phyloP scores from a whole-genome alignment of 1,140 invertebrate genomes.

The Drosophila persimilis region DNA sequence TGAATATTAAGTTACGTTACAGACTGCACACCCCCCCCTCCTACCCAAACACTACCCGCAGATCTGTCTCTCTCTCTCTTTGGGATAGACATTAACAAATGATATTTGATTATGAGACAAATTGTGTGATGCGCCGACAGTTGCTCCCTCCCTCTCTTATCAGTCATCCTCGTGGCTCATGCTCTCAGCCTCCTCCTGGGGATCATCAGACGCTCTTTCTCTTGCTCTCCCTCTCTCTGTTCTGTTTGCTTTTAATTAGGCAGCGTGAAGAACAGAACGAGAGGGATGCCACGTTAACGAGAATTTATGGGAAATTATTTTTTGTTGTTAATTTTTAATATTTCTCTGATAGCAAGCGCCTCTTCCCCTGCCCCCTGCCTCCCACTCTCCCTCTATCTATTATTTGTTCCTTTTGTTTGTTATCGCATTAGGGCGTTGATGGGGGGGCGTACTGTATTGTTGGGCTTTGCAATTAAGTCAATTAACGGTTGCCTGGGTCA shows the following conservation, averaged over 20 bases:
- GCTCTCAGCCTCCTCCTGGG: constrained; percentile 37
- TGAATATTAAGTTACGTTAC: constrained; percentile 65
- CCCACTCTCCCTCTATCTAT: constrained; percentile 16
- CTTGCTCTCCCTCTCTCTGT: no score
- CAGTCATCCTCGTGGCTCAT: constrained; percentile 12
- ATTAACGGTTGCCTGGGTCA: constrained; percentile 62
- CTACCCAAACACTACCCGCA: constrained; percentile 41
- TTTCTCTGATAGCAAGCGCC: constrained; percentile 51
- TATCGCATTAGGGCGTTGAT: constrained; percentile 55
- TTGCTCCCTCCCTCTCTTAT: constrained; percentile 1
- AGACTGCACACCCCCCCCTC: background rate
- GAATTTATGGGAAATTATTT: constrained; percentile 82
- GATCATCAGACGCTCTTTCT: constrained; percentile 34
- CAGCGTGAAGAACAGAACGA: constrained; percentile 64
- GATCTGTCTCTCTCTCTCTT: constrained; percentile 31
- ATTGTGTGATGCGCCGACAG: constrained; percentile 70
- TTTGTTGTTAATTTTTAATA: constrained; percentile 81
- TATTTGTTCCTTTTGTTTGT: constrained; percentile 62
- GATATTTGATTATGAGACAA: constrained; percentile 81
- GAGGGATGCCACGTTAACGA: constrained; percentile 57
- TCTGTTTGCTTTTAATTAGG: constrained; percentile 78
- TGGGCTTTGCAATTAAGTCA: constrained; percentile 69
- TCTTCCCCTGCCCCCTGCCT: background rate
- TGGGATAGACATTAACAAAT: constrained; percentile 73
- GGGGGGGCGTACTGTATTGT: constrained; percentile 38